Evolutionary conservation across 2,797 vertebrate genomes (phyloP).

Genomic region (Todus mexicanus): DNA sequence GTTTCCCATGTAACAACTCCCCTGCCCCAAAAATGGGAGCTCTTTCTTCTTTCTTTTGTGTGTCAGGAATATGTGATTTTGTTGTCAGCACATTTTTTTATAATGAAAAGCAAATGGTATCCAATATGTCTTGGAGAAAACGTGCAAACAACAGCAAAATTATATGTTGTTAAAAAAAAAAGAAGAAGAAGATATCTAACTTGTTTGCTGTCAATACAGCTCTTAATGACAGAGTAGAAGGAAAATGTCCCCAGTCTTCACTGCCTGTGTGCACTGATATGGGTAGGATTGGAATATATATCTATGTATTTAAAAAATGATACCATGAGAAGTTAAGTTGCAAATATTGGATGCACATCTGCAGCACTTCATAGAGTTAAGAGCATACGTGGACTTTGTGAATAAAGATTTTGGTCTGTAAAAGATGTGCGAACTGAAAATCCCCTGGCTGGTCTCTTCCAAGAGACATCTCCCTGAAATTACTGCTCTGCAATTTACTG

Average conservation of each 20-base stretch:
- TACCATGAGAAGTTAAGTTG: not conserved
- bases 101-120: conserved; percentile 77
- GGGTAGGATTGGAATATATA: not conserved
- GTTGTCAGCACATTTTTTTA: conserved; percentile 73
- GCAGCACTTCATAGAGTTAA: not conserved
- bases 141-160: conserved; percentile 75
- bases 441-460: not conserved
- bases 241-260: not conserved
- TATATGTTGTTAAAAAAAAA: conserved; percentile 71
- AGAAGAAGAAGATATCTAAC: conserved; percentile 42
- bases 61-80: conserved; percentile 74
- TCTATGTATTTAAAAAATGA: not conserved
- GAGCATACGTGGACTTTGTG: not conserved
- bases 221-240: conserved; percentile 70
- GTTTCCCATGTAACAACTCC: not conserved
- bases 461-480: not conserved
- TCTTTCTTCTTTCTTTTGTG: conserved; percentile 68
- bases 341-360: not conserved
- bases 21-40: conserved; percentile 27
- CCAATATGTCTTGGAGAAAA: conserved; percentile 72
- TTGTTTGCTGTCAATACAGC: conserved; percentile 76
- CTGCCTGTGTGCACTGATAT: conserved; percentile 10
- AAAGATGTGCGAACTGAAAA: not conserved
- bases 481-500: not conserved
- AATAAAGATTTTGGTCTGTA: not conserved